Evolutionary conservation across 2,888 invertebrate genomes (phyloP).

Genomic region (Escarpia spicata): DNA sequence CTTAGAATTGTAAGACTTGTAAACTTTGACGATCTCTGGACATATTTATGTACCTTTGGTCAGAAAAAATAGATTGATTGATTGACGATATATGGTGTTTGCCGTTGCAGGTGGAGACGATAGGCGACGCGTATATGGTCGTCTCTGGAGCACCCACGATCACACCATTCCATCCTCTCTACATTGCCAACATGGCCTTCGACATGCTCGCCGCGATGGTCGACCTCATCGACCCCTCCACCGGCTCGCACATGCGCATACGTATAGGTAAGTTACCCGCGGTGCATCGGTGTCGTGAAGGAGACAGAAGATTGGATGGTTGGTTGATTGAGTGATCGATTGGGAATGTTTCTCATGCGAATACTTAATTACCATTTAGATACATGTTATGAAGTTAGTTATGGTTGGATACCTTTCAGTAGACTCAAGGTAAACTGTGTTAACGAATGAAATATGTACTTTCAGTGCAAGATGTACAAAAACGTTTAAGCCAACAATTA

Average conservation of each 20-base stretch:
- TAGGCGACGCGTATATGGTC: constrained; percentile 98
- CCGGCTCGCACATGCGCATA: constrained; percentile 73
- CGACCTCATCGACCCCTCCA: constrained; percentile 90
- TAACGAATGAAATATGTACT: too few relatives aligned
- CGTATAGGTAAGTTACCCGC: constrained; percentile 59
- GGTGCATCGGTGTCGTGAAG: not conserved
- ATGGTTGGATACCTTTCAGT: not conserved
- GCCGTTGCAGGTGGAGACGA: constrained; percentile 85
- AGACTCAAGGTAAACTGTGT: too few relatives aligned
- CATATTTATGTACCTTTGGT: too few relatives aligned
- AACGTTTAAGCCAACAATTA: too few relatives aligned
- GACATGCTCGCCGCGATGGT: constrained; percentile 95
- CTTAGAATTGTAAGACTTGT: too few relatives aligned
- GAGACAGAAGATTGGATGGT: not conserved
- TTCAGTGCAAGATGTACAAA: too few relatives aligned
- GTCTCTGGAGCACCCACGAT: constrained; percentile 94
- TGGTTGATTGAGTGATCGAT: too few relatives aligned
- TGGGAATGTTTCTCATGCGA: not conserved
- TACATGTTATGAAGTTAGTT: not conserved
- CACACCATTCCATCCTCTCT: constrained; percentile 87
- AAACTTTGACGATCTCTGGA: too few relatives aligned
- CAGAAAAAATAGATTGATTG: too few relatives aligned
- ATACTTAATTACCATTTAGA: not conserved
- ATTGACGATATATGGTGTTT: not conserved
- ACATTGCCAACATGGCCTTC: constrained; percentile 79